A percentile compares a stretch with the other conserved stretches of the same genome.
Evolutionary conservation across 2,113 vertebrate species (phyloP).

Genomic region (Serilophus lunatus): DNA sequence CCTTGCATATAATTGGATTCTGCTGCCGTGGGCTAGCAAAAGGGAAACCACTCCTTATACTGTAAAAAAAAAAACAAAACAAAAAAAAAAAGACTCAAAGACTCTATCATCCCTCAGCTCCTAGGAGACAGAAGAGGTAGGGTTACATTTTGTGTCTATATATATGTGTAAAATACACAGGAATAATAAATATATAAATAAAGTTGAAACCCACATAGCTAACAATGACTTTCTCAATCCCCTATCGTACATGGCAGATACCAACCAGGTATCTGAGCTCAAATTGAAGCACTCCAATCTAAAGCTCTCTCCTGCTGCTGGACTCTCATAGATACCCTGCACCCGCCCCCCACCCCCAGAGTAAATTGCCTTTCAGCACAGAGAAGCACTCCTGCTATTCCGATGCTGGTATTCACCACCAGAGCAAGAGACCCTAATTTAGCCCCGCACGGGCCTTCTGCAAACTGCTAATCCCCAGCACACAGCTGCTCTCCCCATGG

Average conservation of each 20-base stretch:
- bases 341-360: background rate
- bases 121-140: background rate
- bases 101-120: background rate
- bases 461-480: constrained; percentile 66
- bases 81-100: background rate
- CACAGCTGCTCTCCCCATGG: constrained; percentile 69
- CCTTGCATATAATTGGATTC: background rate
- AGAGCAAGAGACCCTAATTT: constrained; percentile 55
- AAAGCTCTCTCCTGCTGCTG: background rate
- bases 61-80: background rate
- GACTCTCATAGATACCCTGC: background rate
- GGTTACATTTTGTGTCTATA: background rate
- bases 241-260: background rate
- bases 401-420: background rate
- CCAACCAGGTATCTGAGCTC: background rate
- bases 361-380: constrained; percentile 15
- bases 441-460: constrained; percentile 56
- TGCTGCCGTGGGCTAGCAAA: background rate
- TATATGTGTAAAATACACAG: background rate
- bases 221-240: background rate
- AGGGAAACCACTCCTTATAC: background rate
- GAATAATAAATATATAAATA: background rate
- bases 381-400: constrained; percentile 32
- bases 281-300: background rate
- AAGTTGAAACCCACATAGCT: background rate